Base-by-base conservation (phyloP, 2,797 vertebrate genomes). In the Paramormyrops hopkinsi region DNA sequence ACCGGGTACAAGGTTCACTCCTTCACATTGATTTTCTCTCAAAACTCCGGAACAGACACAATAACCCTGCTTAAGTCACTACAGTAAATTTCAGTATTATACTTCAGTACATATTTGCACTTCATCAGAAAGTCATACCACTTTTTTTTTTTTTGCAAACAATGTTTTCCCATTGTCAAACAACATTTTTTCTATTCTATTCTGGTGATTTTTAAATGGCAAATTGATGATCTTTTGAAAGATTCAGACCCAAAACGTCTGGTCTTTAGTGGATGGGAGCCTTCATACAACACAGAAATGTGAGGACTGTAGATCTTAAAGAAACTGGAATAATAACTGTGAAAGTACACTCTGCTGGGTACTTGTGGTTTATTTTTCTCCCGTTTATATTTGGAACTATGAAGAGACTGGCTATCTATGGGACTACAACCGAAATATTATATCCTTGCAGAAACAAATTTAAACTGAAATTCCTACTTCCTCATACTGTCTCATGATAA, bases 391-490 rank as follows among this genome's bases (percentile, higher is more conserved):
- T 76, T 76, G 69, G 69, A 33, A 41, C 33, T 76, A 37, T 0
- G 8, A 82, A 46, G 19, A 82, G 8, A 82, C 4, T 82, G 41
- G 76, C 41, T 46, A 82, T 46, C 41, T 46, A 82, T 46, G 76
- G 41, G 41, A 46, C 41, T 46, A 46, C 41, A 82, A 22, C 76
- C 76, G 22, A 82, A 46, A 82, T 82, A 22, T 37, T 76, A 76
- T 1, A 33, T 41, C 69, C 33, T 41, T 37, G 69, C 33, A 76
- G 29, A 76, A 76, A 76, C 12, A 76, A 41, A 41, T 37, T 37
- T 76, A 76, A 76, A 76, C 29, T 76, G 69, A 76, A 76, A 76
- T 76, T 76, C 33, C 69, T 41, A 76, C 33, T 76, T 76, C 65
- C 33, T 76, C 33, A 76, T 37, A 41, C 69, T 17, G 33, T 41